These are phyloP conservation scores for Gymnorhina tibicen DNA, from an alignment of 2,113 vertebrate species.

Conservation along the genomic window DNA sequence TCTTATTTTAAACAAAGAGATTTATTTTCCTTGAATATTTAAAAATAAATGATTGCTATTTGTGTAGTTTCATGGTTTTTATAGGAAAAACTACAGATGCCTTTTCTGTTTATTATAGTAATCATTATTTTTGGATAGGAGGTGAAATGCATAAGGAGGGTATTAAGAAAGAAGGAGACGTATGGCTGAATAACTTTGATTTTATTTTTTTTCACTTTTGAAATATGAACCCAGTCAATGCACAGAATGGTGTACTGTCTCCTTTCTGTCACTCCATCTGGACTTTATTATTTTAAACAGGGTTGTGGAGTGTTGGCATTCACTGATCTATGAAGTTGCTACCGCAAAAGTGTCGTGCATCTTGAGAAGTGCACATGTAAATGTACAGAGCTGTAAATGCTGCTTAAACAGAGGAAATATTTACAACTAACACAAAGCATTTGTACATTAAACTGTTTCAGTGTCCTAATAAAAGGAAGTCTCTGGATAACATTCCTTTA, in stretches of 20 bases:
- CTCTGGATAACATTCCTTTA: background rate
- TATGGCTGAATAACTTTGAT: conserved; percentile 61
- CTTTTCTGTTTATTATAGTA: conserved; percentile 20
- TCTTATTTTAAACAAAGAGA: background rate
- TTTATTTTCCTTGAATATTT: background rate
- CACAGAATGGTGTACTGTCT: conserved; percentile 51
- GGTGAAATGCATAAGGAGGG: conserved; percentile 52
- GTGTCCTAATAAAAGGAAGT: conserved; percentile 26
- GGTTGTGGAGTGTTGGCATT: conserved; percentile 38
- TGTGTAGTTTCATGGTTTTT: background rate
- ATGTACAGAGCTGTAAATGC: conserved; percentile 14
- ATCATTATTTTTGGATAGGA: background rate
- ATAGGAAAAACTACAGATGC: background rate
- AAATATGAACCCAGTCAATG: conserved; percentile 65
- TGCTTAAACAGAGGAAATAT: conserved; percentile 5
- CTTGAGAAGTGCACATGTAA: conserved; percentile 13
- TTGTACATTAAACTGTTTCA: conserved; percentile 14
- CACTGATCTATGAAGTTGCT: conserved; percentile 35
- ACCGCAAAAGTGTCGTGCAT: background rate
- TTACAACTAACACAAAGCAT: conserved; percentile 2
- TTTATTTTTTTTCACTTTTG: conserved; percentile 51
- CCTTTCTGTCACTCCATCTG: conserved; percentile 69
- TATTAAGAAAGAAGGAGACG: conserved; percentile 52
- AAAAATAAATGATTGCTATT: background rate
- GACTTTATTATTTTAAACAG: conserved; percentile 68